Evolutionary conservation across 2,113 vertebrate genomes (phyloP).

Genomic region (Prunella himalayana): DNA sequence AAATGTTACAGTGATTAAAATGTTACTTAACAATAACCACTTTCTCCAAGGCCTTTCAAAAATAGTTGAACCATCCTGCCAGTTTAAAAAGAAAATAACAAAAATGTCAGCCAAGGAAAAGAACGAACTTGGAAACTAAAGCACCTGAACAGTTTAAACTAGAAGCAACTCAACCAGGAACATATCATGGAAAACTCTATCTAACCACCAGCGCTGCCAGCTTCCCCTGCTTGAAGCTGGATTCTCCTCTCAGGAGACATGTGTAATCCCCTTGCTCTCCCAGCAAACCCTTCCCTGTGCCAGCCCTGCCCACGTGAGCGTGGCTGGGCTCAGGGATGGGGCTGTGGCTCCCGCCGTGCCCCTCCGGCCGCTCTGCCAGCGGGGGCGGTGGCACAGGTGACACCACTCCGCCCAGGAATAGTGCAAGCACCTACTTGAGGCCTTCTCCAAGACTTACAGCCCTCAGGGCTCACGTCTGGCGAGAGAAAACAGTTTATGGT

Average conservation of each 20-base stretch:
- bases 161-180: not conserved
- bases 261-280: not conserved
- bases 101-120: not conserved
- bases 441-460: not conserved
- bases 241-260: not conserved
- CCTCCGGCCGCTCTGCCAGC: not conserved
- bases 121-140: not conserved
- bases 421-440: not conserved
- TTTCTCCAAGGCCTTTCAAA: not conserved
- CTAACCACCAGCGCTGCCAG: not conserved
- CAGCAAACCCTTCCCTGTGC: not conserved
- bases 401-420: not conserved
- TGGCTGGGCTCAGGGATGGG: fast-evolving
- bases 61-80: not conserved
- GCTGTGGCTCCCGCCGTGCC: fast-evolving
- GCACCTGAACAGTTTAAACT: not conserved
- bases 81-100: not conserved
- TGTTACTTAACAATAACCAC: not conserved
- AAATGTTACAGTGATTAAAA: not conserved
- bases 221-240: not conserved
- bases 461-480: not conserved
- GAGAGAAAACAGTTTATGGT: not conserved
- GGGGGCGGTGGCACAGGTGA: not conserved
- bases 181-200: not conserved
- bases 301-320: fast-evolving